phyloP scores from a whole-genome alignment of 2,113 vertebrate genomes.

The Psammodynastes pulverulentus region DNA sequence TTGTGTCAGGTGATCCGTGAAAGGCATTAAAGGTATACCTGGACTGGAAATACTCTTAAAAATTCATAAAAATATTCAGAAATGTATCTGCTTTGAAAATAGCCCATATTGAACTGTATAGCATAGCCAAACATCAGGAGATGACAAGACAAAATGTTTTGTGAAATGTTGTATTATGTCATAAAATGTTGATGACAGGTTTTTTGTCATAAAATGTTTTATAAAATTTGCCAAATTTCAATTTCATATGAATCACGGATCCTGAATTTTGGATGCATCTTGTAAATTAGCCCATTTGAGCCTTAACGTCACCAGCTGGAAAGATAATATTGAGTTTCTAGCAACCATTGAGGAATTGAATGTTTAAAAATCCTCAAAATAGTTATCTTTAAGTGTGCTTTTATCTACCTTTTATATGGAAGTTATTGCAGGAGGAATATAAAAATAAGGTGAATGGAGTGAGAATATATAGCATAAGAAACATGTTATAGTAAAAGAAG shows the following conservation, averaged over 20 bases:
- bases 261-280: background rate
- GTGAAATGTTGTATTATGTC: background rate
- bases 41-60: background rate
- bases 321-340: background rate
- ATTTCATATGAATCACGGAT: background rate
- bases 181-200: background rate
- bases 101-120: background rate
- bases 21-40: background rate
- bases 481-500: background rate
- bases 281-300: background rate
- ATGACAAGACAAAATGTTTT: background rate
- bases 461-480: background rate
- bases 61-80: background rate
- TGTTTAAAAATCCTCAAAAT: background rate
- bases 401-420: background rate
- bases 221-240: background rate
- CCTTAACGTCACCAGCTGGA: background rate
- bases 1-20: background rate
- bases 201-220: background rate
- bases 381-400: background rate
- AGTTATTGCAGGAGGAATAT: background rate
- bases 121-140: background rate
- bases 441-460: background rate
- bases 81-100: background rate
- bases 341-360: background rate